phyloP scores from a whole-genome alignment of 2,113 vertebrate species.

The Motacilla alba region DNA sequence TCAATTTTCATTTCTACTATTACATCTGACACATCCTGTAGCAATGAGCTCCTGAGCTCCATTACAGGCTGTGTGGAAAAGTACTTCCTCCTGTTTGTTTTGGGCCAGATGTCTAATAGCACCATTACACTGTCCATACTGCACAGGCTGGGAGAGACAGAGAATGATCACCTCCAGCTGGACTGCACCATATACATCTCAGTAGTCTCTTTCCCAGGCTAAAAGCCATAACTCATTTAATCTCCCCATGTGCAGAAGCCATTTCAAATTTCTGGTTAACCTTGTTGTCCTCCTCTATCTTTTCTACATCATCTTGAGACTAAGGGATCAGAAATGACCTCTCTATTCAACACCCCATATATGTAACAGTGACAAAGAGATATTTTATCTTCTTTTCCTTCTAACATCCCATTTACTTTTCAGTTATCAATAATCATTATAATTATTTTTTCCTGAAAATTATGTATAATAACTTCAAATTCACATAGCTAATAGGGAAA shows the following conservation, averaged over 20 bases:
- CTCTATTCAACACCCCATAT: not conserved
- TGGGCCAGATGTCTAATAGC: not conserved
- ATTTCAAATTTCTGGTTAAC: not conserved
- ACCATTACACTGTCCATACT: not conserved
- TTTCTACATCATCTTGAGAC: not conserved
- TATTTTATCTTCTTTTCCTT: not conserved
- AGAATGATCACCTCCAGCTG: not conserved
- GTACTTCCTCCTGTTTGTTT: not conserved
- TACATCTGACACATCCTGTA: not conserved
- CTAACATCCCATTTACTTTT: not conserved
- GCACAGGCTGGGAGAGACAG: not conserved
- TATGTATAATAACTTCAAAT: not conserved
- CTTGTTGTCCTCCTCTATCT: not conserved
- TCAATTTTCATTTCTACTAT: not conserved
- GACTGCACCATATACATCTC: not conserved
- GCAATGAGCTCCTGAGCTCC: not conserved
- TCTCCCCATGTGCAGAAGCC: not conserved
- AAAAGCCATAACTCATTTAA: not conserved
- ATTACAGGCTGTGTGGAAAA: not conserved
- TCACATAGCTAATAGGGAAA: not conserved
- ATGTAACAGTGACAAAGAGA: not conserved
- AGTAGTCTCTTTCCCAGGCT: not conserved
- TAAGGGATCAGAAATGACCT: not conserved
- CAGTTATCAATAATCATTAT: not conserved
- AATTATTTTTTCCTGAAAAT: not conserved